These are phyloP conservation scores for Deilephila porcellus DNA, from an alignment of 2,888 invertebrate species.

Conservation along the genomic window DNA sequence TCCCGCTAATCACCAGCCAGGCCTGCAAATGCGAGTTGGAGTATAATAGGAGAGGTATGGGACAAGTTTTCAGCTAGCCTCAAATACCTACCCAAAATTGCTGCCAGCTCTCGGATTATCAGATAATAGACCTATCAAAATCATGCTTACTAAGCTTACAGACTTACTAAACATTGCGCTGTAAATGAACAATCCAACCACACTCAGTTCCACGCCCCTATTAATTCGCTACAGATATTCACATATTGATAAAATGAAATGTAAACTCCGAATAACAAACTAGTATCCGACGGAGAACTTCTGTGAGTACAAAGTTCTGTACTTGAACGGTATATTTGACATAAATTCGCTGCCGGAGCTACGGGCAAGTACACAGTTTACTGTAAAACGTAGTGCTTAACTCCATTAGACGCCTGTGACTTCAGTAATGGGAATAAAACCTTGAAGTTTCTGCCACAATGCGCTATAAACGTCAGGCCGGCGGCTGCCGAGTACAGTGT, in stretches of 20 bases:
- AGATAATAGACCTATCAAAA: no score
- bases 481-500: neutral
- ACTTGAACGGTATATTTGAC: slow-evolving; percentile 43
- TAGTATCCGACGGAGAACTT: slow-evolving; percentile 41
- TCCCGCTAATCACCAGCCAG: no score
- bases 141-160: no score
- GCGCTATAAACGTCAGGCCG: slow-evolving; percentile 19
- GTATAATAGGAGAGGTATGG: no score
- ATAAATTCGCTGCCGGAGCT: slow-evolving; percentile 40
- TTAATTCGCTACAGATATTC: neutral
- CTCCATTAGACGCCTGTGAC: slow-evolving; percentile 31
- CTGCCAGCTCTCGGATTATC: no score
- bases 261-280: slow-evolving; percentile 27
- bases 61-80: no score
- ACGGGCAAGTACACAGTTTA: slow-evolving; percentile 33
- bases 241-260: slow-evolving; percentile 3
- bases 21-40: no score
- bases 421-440: slow-evolving; percentile 31
- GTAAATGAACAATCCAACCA: no score
- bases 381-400: slow-evolving; percentile 25
- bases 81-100: no score
- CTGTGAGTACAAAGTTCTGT: slow-evolving; percentile 38
- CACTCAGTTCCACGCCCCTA: neutral
- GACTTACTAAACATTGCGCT: no score
- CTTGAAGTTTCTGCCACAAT: slow-evolving; percentile 17